Base-by-base conservation (phyloP, 2,797 vertebrate genomes). In the Florisuga fusca region DNA sequence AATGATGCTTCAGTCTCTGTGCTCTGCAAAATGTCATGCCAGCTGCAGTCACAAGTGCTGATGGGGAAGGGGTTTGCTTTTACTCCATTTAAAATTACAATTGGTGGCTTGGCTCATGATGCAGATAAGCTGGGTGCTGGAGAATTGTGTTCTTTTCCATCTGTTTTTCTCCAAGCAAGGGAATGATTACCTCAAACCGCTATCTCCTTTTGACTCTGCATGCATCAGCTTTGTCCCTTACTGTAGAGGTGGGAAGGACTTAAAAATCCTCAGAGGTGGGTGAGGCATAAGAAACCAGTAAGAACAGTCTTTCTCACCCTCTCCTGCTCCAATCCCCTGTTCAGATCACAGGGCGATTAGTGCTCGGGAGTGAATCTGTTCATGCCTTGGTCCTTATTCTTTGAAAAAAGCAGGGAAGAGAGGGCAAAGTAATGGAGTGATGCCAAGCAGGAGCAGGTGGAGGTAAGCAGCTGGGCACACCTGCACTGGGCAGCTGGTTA, bases 21-120 rank as follows among this genome's bases (percentile, higher is more conserved):
- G n/a, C 33, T 92, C 82, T 80, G 72, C 48, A 93, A 61, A 78
- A 85, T 89, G 72, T 78, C 83, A 80, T 96, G 93, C 89, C 90
- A 93, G 77, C 73, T 58, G 67, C 25, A n/a, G 38, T 74, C 78
- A 64, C 43, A 79, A 82, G n/a, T 50, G 29, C 33, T 74, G 62
- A 67, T 31, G 38, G 61, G 51, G 72, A 82, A 84, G 17, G 92
- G 58, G 88, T 90, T 87, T 88, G 53, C 3, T 67, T 92, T 94
- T 87, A 26, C 67, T 84, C 45, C 48, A 83, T 45, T 72, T 89
- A 88, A 94, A 95, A 93, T 61, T 48, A 43, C 61, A 82, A 11
- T 9, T 41, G 34, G 41, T 81, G 31, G 38, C 69, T 93, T 84
- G 59, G 33, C 31, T 58, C 9, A 11, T 5, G 12, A 27, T 58